Percentiles rank a stretch among this genome's conserved stretches.
Evolutionary conservation across 2,113 vertebrate genomes (phyloP).

Genomic region (Condylura cristata): DNA sequence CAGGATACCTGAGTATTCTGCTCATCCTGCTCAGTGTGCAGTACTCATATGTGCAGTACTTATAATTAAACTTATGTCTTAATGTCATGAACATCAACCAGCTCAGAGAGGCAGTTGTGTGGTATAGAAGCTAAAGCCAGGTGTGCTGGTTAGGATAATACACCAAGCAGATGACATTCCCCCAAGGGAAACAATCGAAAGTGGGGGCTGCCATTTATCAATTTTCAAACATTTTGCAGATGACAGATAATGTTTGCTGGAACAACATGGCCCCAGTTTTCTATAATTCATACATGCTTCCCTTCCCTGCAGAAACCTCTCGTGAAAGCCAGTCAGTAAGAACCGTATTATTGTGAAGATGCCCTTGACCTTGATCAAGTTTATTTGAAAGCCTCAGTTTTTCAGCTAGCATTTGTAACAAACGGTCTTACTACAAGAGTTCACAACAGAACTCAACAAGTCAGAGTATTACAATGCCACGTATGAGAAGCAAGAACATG

Average conservation of each 20-base stretch:
- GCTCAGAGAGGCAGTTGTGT: neutral
- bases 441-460: neutral
- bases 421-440: neutral
- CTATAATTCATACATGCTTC: neutral
- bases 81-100: neutral
- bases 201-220: neutral
- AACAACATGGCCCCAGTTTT: neutral
- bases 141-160: neutral
- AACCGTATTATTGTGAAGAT: neutral
- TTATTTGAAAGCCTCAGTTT: neutral
- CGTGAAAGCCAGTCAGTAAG: neutral
- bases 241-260: neutral
- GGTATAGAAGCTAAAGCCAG: neutral
- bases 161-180: neutral
- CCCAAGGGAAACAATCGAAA: neutral
- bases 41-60: neutral
- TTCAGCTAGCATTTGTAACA: constrained; percentile 22
- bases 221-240: neutral
- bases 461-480: neutral
- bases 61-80: neutral
- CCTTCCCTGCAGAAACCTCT: neutral
- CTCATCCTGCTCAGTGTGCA: too few species aligned
- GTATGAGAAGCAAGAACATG: neutral
- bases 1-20: neutral
- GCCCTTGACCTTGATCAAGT: neutral